phyloP scores from a whole-genome alignment of 2,113 vertebrate species.

The Cololabis saira region DNA sequence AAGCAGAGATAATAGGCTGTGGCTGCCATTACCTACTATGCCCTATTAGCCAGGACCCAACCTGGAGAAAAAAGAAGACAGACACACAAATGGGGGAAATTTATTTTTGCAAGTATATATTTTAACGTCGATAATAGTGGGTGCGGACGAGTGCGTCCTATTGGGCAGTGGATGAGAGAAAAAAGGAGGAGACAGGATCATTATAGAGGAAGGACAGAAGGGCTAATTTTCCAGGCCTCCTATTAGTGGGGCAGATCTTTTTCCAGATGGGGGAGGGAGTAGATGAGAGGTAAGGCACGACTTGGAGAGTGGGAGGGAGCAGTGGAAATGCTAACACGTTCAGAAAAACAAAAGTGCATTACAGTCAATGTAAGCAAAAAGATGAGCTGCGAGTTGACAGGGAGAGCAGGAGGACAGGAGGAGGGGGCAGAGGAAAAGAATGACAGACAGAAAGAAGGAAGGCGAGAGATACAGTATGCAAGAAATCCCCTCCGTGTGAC shows the following conservation, averaged over 20 bases:
- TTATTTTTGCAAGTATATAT: conserved; percentile 23
- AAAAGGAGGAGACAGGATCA: conserved; percentile 24
- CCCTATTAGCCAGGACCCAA: conserved; percentile 70
- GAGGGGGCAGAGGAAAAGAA: conserved; percentile 5
- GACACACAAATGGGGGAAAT: conserved; percentile 51
- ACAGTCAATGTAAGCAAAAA: conserved; percentile 56
- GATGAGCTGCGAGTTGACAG: conserved; percentile 56
- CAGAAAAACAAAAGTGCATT: conserved; percentile 60
- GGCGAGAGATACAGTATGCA: conserved; percentile 23
- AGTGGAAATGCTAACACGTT: conserved; percentile 52
- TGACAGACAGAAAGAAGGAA: conserved; percentile 19
- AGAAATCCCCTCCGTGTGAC: conserved; percentile 45
- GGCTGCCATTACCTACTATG: conserved; percentile 74
- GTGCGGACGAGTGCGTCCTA: conserved; percentile 30
- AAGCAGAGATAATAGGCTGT: conserved; percentile 76
- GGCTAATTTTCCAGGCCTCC: conserved; percentile 59
- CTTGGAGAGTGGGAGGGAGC: conserved; percentile 23
- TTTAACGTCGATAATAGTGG: conserved; percentile 37
- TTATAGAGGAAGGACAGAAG: conserved; percentile 35
- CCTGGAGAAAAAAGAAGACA: conserved; percentile 63
- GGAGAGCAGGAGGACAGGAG: neutral
- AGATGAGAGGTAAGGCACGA: conserved; percentile 21
- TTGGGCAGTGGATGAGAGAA: conserved; percentile 31
- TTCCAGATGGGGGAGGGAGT: conserved; percentile 45
- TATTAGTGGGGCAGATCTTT: conserved; percentile 64